A percentile compares a stretch with the other conserved stretches of the same genome.
phyloP scores from a whole-genome alignment of 2,888 invertebrate species.

The Megaustenia siamemsis region DNA sequence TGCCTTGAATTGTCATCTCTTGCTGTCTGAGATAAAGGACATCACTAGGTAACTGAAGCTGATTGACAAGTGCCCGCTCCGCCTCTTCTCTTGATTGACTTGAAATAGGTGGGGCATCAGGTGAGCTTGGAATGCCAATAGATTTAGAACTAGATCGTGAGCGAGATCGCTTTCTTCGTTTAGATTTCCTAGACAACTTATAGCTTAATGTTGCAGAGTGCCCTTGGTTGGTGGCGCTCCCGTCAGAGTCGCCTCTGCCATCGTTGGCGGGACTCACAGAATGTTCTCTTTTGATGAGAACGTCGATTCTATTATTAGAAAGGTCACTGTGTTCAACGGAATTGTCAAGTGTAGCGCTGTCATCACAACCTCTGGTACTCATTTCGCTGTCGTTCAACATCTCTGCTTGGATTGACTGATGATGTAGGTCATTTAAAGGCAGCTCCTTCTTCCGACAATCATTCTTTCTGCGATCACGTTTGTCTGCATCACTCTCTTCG shows the following conservation, averaged over 20 bases:
- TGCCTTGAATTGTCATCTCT: constrained; percentile 66
- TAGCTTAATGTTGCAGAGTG: background rate
- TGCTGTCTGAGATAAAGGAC: constrained; percentile 67
- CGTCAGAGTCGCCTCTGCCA: background rate
- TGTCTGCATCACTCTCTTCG: background rate
- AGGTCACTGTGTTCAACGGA: background rate
- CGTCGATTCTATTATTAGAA: background rate
- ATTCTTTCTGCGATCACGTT: too few relatives aligned
- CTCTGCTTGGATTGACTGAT: background rate
- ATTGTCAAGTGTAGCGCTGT: background rate
- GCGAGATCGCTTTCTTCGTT: constrained; percentile 16
- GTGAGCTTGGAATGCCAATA: constrained; percentile 16
- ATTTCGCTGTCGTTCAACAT: too few relatives aligned
- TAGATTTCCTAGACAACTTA: constrained; percentile 12
- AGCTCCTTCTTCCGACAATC: background rate
- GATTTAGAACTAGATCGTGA: constrained; percentile 45
- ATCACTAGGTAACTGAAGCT: constrained; percentile 69
- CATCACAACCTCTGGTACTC: background rate
- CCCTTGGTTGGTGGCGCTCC: background rate
- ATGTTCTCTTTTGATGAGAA: constrained; percentile 24
- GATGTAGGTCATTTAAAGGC: background rate
- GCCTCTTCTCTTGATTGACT: constrained; percentile 41
- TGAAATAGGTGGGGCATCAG: background rate
- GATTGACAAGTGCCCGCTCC: constrained; percentile 61
- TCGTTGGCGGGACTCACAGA: constrained; percentile 1